Evolutionary conservation across 2,888 invertebrate genomes (phyloP).

Genomic region (Euclidia mi): DNA sequence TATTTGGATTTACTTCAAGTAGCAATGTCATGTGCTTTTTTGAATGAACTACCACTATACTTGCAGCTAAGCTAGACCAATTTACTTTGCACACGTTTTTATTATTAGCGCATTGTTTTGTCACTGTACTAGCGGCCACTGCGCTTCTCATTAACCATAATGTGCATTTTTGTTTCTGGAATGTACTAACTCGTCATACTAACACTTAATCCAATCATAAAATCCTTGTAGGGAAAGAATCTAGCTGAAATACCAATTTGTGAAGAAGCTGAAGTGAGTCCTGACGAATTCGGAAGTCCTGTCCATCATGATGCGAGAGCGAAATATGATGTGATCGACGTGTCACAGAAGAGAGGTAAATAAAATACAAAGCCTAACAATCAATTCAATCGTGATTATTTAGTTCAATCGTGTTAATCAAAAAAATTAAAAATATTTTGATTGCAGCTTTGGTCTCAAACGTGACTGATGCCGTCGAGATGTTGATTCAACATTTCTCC

Average conservation of each 20-base stretch:
- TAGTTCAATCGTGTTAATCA: no score
- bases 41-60: slow-evolving; percentile 24
- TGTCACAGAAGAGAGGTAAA: slow-evolving; percentile 91
- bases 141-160: slow-evolving; percentile 52
- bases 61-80: slow-evolving; percentile 25
- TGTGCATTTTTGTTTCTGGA: slow-evolving; percentile 16
- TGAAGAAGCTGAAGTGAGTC: slow-evolving; percentile 91
- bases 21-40: slow-evolving; percentile 28
- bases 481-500: slow-evolving; percentile 93
- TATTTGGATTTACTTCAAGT: slow-evolving; percentile 6
- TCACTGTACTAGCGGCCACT: slow-evolving; percentile 32
- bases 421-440: not conserved
- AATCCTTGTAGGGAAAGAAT: slow-evolving; percentile 85
- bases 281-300: slow-evolving; percentile 90
- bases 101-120: slow-evolving; percentile 33
- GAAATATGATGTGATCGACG: slow-evolving; percentile 86
- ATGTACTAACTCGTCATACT: slow-evolving; percentile 9
- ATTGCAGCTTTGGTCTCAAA: slow-evolving; percentile 92
- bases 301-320: slow-evolving; percentile 76
- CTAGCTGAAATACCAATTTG: slow-evolving; percentile 91
- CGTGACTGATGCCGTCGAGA: slow-evolving; percentile 93
- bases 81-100: slow-evolving; percentile 48
- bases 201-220: slow-evolving; percentile 7
- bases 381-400: no score
- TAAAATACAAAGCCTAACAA: not conserved